phyloP scores from a whole-genome alignment of 2,888 invertebrate genomes.

The Synanthedon vespiformis region DNA sequence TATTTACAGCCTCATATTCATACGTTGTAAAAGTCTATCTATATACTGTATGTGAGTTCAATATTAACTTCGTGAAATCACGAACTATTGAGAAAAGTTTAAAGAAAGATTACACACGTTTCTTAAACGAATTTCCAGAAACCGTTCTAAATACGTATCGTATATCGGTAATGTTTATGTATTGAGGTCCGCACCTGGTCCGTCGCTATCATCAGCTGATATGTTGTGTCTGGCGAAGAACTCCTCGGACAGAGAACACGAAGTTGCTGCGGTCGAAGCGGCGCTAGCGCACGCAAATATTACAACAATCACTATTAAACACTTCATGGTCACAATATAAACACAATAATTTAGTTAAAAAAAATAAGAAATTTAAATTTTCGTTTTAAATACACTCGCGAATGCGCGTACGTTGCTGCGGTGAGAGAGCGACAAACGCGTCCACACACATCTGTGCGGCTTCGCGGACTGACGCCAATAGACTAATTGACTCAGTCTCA shows the following conservation, averaged over 20 bases:
- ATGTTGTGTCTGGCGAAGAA: slow-evolving; percentile 57
- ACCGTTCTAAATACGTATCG: background rate
- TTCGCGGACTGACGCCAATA: slow-evolving; percentile 51
- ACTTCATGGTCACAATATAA: slow-evolving; percentile 54
- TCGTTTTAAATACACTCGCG: slow-evolving; percentile 44
- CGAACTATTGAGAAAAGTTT: slow-evolving; percentile 4
- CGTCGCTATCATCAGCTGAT: slow-evolving; percentile 59
- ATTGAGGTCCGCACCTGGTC: slow-evolving; percentile 48
- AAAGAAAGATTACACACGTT: background rate
- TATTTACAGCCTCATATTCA: too few species aligned
- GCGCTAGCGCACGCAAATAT: slow-evolving; percentile 32
- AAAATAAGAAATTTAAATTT: slow-evolving; percentile 23
- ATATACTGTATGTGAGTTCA: background rate
- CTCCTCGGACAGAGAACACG: slow-evolving; percentile 42
- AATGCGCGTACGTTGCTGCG: slow-evolving; percentile 29
- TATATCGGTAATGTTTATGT: slow-evolving; percentile 18
- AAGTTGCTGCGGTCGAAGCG: slow-evolving; percentile 36
- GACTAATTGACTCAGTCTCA: too few species aligned
- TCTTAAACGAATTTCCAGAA: background rate
- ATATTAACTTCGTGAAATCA: background rate
- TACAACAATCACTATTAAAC: slow-evolving; percentile 46
- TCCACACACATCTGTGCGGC: slow-evolving; percentile 57
- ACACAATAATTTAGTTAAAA: slow-evolving; percentile 25
- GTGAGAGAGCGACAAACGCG: slow-evolving; percentile 31
- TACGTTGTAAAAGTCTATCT: too few species aligned